Evolutionary conservation across 2,797 vertebrate species (phyloP).

Genomic region (Catharus ustulatus): DNA sequence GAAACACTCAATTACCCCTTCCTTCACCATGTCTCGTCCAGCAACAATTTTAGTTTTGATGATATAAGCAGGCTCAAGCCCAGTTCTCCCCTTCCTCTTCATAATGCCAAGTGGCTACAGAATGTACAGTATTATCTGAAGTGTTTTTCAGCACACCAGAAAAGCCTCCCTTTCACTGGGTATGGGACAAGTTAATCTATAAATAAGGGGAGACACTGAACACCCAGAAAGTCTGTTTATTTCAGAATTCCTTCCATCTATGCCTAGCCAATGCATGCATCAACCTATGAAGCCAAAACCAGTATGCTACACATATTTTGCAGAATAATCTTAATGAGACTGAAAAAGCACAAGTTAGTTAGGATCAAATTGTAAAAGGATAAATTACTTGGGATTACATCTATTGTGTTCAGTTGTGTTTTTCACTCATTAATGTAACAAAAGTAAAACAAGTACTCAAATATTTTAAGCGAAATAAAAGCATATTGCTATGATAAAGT

Average conservation of each 20-base stretch:
- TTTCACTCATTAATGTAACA: background rate
- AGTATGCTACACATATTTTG: background rate
- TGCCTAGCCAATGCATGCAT: background rate
- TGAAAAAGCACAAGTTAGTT: background rate
- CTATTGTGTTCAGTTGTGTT: background rate
- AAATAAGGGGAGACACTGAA: background rate
- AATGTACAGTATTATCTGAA: background rate
- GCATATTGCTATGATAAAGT: background rate
- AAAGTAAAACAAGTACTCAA: background rate
- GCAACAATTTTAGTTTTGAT: background rate
- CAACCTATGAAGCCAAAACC: background rate
- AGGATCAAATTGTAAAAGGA: background rate
- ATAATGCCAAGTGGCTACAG: background rate
- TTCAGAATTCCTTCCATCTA: background rate
- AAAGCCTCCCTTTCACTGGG: background rate
- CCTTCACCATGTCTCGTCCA: background rate
- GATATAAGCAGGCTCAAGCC: background rate
- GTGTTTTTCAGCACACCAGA: background rate
- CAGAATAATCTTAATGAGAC: background rate
- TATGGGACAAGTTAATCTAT: background rate
- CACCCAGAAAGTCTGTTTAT: background rate
- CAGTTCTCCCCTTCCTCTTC: background rate
- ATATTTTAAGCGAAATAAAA: background rate
- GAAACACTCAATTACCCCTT: background rate
- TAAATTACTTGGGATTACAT: background rate